phyloP scores from a whole-genome alignment of 2,888 invertebrate genomes.

The Eurois occulta region DNA sequence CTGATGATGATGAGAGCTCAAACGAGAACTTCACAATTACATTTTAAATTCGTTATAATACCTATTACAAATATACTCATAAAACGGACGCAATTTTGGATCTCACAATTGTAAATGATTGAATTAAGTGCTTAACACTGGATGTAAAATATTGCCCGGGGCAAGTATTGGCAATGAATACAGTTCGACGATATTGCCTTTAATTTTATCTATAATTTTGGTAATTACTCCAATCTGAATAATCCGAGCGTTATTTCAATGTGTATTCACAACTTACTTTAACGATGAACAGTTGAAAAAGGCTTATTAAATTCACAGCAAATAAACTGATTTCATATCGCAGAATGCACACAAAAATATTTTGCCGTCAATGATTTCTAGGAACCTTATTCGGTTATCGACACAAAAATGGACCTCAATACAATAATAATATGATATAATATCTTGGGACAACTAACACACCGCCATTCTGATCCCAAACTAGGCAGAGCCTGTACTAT shows the following conservation, averaged over 20 bases:
- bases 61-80: neutral
- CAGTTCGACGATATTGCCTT: constrained; percentile 19
- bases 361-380: neutral
- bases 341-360: neutral
- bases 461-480: too few relatives aligned
- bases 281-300: neutral
- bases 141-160: constrained; percentile 46
- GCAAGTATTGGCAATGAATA: constrained; percentile 31
- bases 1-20: too few relatives aligned
- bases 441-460: too few relatives aligned
- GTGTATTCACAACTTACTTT: constrained; percentile 4
- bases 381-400: too few relatives aligned
- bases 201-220: constrained; percentile 37
- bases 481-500: too few relatives aligned
- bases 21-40: neutral
- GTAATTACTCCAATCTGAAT: constrained; percentile 41
- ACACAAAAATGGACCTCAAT: neutral
- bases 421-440: too few relatives aligned
- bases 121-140: constrained; percentile 53
- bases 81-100: constrained; percentile 18
- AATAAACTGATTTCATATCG: neutral
- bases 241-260: constrained; percentile 14
- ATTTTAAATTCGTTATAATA: neutral
- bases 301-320: neutral
- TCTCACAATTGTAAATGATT: constrained; percentile 55